Evolutionary conservation across 2,888 invertebrate genomes (phyloP), one percentile per base, ranked within the genome.

Genomic region (Drosophila stalkeri): DNA sequence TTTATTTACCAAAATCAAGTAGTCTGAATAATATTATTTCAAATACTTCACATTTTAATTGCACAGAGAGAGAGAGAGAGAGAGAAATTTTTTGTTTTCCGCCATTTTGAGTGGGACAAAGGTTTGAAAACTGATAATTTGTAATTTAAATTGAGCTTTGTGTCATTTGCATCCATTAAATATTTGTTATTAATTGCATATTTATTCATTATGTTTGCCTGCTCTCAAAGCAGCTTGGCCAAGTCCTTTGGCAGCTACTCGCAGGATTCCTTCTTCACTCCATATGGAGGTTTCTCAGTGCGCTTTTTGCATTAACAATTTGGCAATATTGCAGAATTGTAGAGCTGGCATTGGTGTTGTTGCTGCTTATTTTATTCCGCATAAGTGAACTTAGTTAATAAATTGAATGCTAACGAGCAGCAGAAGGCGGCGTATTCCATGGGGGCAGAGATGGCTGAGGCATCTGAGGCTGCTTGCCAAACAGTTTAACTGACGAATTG

Each of bases 321-420:
- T 57, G 72, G 59, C 59, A 46, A 72, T 64, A 64, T 75, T 61
- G 49, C 20, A 16, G 6, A 56, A 55, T 55, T 57, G 46, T 55
- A 2, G 33, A 54, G 46, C 18, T 18, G 47, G 54, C 14, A 14
- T 55, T 60, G 60, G 59, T 52, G 31, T 20, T 37, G 61, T 12
- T 49, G 55, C 23, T 61, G 37, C 35, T 16, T 44, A 20, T 37
- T 70, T 46, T 37, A 18, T 64, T 18, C 55, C 63, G 60, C 47
- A 63, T 23, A 55, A 44, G 44, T 72, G 63, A 78, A 80, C 74
- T 78, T 72, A 54, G 82, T 86, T 80, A 75, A 86, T 77, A 80
- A 81, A 84, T 72, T 74, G 69, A 75, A 72, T 75, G 67, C 69
- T 16, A 20, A 14, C 3, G 47, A 18, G 60, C 33, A 41, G 31